Conservation (phyloP, 1,140 invertebrate species). For the Camponotus vicinus region DNA sequence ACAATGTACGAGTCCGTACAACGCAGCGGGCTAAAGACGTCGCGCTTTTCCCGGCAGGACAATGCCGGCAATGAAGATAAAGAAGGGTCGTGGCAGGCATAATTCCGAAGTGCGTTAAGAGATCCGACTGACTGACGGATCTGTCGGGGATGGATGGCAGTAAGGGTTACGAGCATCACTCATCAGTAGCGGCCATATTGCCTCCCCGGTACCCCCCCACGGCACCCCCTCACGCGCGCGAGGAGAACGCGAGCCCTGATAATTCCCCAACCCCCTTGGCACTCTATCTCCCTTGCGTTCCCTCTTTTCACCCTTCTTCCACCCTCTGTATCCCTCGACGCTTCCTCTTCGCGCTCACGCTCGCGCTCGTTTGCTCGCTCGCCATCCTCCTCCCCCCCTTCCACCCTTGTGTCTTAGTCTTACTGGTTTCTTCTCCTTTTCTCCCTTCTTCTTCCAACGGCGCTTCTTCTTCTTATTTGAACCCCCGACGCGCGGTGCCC, state of each 20-base stretch:
- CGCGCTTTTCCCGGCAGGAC: slow-evolving; percentile 52
- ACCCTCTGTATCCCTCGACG: slow-evolving; percentile 58
- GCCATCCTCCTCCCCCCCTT: slow-evolving; percentile 36
- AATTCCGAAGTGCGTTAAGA: slow-evolving; percentile 77
- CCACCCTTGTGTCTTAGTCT: slow-evolving; percentile 79
- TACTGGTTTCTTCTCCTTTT: slow-evolving; percentile 81
- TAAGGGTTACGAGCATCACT: slow-evolving; percentile 85
- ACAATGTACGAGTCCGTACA: slow-evolving; percentile 30
- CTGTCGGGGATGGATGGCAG: slow-evolving; percentile 78
- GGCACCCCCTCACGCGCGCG: slow-evolving; percentile 69
- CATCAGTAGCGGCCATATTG: slow-evolving; percentile 86
- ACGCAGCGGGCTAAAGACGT: slow-evolving; percentile 49
- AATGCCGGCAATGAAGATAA: slow-evolving; percentile 74
- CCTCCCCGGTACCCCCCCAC: slow-evolving; percentile 70
- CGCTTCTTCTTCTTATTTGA: slow-evolving; percentile 84
- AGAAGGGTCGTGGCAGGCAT: slow-evolving; percentile 74
- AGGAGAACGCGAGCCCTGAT: slow-evolving; percentile 80
- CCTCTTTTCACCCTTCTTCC: slow-evolving; percentile 67
- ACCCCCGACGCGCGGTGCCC: slow-evolving; percentile 82
- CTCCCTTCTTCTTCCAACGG: slow-evolving; percentile 79
- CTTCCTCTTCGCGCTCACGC: slow-evolving; percentile 57
- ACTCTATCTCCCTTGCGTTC: slow-evolving; percentile 65
- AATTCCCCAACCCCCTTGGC: slow-evolving; percentile 77
- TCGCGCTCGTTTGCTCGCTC: slow-evolving; percentile 65
- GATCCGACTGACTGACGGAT: slow-evolving; percentile 75